These are phyloP conservation scores for Oxytorus armatus DNA, from an alignment of 2,888 invertebrate species.

Conservation along the genomic window DNA sequence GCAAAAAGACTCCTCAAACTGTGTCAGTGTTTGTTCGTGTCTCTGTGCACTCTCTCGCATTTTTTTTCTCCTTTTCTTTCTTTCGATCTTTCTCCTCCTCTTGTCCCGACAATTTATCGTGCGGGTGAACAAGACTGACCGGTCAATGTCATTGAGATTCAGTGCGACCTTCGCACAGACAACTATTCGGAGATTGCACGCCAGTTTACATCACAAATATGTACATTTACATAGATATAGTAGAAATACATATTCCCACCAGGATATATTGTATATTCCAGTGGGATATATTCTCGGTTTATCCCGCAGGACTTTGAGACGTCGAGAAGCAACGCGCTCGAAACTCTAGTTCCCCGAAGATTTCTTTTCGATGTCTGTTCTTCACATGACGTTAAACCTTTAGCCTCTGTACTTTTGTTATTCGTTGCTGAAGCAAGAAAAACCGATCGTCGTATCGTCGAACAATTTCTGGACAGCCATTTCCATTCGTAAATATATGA, in stretches of 20 bases:
- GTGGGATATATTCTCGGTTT: slow-evolving; percentile 16
- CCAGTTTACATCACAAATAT: slow-evolving; percentile 15
- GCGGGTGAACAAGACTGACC: slow-evolving; percentile 20
- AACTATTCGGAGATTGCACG: slow-evolving; percentile 53
- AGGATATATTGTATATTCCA: not conserved
- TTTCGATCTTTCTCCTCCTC: not conserved
- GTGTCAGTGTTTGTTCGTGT: slow-evolving; percentile 8
- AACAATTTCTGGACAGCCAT: too few species aligned
- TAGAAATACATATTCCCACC: not conserved
- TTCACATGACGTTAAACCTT: not conserved
- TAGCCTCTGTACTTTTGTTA: not conserved
- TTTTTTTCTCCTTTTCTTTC: slow-evolving; percentile 6
- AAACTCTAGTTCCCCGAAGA: slow-evolving; percentile 11
- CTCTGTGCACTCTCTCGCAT: not conserved
- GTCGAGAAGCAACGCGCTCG: slow-evolving; percentile 5
- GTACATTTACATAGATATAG: not conserved
- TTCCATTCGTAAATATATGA: too few species aligned
- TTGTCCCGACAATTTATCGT: not conserved
- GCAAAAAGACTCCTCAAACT: slow-evolving; percentile 44
- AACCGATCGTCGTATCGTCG: too few species aligned
- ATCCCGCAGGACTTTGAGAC: slow-evolving; percentile 28
- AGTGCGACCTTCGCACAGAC: slow-evolving; percentile 50
- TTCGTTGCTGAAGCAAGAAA: too few species aligned
- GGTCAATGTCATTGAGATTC: slow-evolving; percentile 63
- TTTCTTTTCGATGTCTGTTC: slow-evolving; percentile 14